Base-by-base conservation (phyloP, 37 sponge, comb jelly and placozoan genomes). In the Axinella damicornis region DNA sequence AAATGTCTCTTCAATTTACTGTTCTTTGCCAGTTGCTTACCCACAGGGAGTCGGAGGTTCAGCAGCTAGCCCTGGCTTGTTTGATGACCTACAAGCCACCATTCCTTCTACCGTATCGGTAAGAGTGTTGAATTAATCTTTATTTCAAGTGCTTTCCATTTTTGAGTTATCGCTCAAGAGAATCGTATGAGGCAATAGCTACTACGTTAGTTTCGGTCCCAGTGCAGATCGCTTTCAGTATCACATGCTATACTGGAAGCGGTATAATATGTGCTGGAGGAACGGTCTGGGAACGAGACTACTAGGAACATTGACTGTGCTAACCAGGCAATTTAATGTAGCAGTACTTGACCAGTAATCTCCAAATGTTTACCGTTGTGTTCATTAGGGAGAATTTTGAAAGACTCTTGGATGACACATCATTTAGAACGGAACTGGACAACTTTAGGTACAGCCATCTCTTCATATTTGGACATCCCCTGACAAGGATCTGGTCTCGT, bases 311-410 rank as follows among this genome's bases (percentile, higher is more conserved):
- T n/a, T n/a, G n/a, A n/a, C n/a, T n/a, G n/a, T n/a, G n/a, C n/a
- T n/a, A n/a, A n/a, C n/a, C n/a, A n/a, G n/a, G n/a, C n/a, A n/a
- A n/a, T n/a, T n/a, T n/a, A n/a, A n/a, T n/a, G n/a, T n/a, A n/a
- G n/a, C n/a, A n/a, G n/a, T n/a, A n/a, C n/a, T n/a, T n/a, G n/a
- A n/a, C n/a, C n/a, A n/a, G n/a, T n/a, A n/a, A n/a, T n/a, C n/a
- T n/a, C n/a, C n/a, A n/a, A n/a, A n/a, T n/a, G n/a, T n/a, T n/a
- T n/a, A n/a, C n/a, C n/a, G n/a, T n/a, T n/a, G n/a, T n/a, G n/a
- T n/a, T n/a, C n/a, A n/a, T n/a, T n/a, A 90, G 94, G n/a, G 96
- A 93, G 18, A 89, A 92, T 63, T 62, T 95, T 16, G 85, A 77
- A 34, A 37, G 69, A 36, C 34, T 95, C 2, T 39, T 95, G 67